Evolutionary conservation across 2,888 invertebrate genomes (phyloP), one percentile per base, ranked within the genome.

Genomic region (Ormyrus pomaceus): DNA sequence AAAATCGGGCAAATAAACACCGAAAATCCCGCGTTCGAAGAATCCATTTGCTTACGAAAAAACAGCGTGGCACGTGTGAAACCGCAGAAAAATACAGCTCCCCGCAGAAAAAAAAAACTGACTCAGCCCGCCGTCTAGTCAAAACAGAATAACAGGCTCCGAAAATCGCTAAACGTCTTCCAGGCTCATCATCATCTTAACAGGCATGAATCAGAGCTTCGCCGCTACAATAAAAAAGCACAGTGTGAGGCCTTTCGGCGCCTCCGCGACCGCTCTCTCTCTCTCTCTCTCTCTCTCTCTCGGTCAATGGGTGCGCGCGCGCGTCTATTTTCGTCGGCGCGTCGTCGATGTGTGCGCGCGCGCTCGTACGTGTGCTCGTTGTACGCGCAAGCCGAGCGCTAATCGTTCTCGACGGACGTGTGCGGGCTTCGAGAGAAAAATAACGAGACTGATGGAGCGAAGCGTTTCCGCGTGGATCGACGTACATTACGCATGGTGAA

Each of bases 291-390:
- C 34, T 34, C 2, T 34, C 2, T 34, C 34, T 65, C 56, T 68
- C 68, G 71, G 71, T 77, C 73, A 77, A 69, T 74, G 73, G 64
- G 55, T 34, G 34, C 34, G 34, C 0, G 34, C 34, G 34, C 34
- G 34, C 2, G 34, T 34, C 34, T 34, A 34, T 34, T 34, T 34
- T 34, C 34, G 34, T 34, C 34, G 34, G 34, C 34, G 34, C 2
- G 2, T 2, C 62, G 59, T 73, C 77, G 77, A 81, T 81, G 77
- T 81, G 48, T 53, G 68, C 62, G 66, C 10, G n/a, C 64, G 53
- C 50, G 34, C 45, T 4, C 10, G 46, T 10, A n/a, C 19, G 45
- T 50, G 2, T 46, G 34, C 19, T 19, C 19, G 19, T 19, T 19
- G 19, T 19, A 19, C 48, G 10, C 8, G n/a, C 8, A 46, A 13